These are phyloP conservation scores for Drosophila austrosaltans DNA, from an alignment of 2,888 invertebrate genomes.

Conservation along the genomic window DNA sequence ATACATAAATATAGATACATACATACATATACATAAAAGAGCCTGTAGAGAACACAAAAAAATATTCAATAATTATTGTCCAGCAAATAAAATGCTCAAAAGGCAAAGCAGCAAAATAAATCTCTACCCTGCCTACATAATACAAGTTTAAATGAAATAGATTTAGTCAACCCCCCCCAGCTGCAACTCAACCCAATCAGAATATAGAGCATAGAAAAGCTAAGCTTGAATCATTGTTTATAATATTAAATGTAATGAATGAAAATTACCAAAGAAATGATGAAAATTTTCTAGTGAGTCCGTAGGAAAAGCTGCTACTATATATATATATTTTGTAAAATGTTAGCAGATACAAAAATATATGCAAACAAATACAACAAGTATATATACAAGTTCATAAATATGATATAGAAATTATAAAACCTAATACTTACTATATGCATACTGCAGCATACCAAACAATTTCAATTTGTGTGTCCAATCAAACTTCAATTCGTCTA, in stretches of 20 bases:
- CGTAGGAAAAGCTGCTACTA: conserved; percentile 31
- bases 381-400: conserved; percentile 26
- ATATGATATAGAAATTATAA: conserved; percentile 28
- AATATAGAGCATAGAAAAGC: conserved; percentile 3
- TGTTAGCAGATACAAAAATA: conserved; percentile 31
- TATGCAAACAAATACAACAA: conserved; percentile 44
- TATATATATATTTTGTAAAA: conserved; percentile 45
- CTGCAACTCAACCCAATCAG: background rate
- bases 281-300: conserved; percentile 26
- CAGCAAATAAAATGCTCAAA: conserved; percentile 22
- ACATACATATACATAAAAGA: background rate
- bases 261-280: conserved; percentile 31
- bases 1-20: background rate
- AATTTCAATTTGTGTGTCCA: conserved; percentile 61
- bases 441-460: conserved; percentile 36
- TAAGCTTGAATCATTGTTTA: conserved; percentile 39
- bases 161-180: conserved; percentile 18
- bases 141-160: conserved; percentile 28
- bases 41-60: background rate
- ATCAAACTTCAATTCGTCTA: conserved; percentile 76
- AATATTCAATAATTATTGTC: background rate
- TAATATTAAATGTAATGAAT: conserved; percentile 41
- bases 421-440: conserved; percentile 21
- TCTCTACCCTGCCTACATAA: background rate
- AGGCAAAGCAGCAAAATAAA: conserved; percentile 39